Conservation (phyloP, 2,888 invertebrate species). For the Macrosiphum euphorbiae region DNA sequence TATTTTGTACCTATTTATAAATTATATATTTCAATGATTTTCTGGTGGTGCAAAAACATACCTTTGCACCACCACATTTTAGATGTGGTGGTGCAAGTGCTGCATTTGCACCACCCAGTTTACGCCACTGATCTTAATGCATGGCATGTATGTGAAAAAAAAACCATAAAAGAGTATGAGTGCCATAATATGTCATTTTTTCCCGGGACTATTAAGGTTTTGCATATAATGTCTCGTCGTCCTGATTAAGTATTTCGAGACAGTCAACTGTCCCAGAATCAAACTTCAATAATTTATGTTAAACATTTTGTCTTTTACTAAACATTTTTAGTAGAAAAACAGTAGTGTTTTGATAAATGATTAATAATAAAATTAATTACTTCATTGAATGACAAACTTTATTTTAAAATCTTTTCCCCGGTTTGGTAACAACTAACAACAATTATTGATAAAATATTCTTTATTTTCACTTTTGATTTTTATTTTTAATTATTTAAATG, state of each 20-base stretch:
- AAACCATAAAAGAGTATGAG: background rate
- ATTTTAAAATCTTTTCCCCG: background rate
- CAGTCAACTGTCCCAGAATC: background rate
- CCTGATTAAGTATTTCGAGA: background rate
- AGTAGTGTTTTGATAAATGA: background rate
- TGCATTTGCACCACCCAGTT: no score
- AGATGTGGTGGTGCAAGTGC: no score
- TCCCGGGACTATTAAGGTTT: background rate
- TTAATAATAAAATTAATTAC: background rate
- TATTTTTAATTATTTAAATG: background rate
- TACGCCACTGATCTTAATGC: background rate
- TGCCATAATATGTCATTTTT: background rate
- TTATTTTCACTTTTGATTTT: background rate
- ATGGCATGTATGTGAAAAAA: background rate
- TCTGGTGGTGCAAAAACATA: no score
- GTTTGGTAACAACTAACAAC: background rate
- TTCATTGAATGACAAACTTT: background rate
- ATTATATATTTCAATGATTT: no score
- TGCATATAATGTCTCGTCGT: background rate
- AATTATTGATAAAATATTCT: background rate
- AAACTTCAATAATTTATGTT: background rate
- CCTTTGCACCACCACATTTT: no score
- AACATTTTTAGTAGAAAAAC: background rate
- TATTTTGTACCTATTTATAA: no score
- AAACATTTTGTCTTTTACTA: background rate